phyloP scores from a whole-genome alignment of 2,113 vertebrate species.

The Amblyopsis rosae region DNA sequence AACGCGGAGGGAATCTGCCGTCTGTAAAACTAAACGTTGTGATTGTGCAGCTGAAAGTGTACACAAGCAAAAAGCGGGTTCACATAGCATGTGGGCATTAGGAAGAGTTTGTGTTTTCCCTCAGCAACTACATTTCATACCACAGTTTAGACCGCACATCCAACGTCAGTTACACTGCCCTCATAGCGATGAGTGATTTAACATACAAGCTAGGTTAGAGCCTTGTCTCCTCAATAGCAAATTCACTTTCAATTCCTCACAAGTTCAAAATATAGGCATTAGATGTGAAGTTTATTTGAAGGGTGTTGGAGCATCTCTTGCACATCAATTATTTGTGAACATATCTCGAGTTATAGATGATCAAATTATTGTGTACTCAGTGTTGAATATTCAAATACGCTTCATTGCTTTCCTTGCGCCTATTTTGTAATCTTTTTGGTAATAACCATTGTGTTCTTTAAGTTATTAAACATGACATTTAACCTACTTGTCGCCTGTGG shows the following conservation, averaged over 20 bases:
- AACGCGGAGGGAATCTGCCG: slow-evolving; percentile 10
- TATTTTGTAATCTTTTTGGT: slow-evolving; percentile 75
- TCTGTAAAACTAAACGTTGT: too few species aligned
- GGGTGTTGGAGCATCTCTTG: slow-evolving; percentile 47
- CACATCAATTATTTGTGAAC: slow-evolving; percentile 48
- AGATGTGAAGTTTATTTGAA: background rate
- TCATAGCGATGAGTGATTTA: slow-evolving; percentile 15
- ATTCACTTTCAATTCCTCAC: slow-evolving; percentile 20
- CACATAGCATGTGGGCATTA: slow-evolving; percentile 17
- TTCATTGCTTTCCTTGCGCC: slow-evolving; percentile 56
- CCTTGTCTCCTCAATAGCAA: slow-evolving; percentile 7
- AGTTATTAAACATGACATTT: slow-evolving; percentile 75
- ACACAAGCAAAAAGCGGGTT: slow-evolving; percentile 25
- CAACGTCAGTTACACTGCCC: slow-evolving; percentile 15
- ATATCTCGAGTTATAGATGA: slow-evolving; percentile 49
- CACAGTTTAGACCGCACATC: slow-evolving; percentile 28
- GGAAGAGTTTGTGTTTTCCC: slow-evolving; percentile 37
- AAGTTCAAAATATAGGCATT: slow-evolving; percentile 8
- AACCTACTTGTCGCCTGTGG: slow-evolving; percentile 49
- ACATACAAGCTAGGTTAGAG: slow-evolving; percentile 11
- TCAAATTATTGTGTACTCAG: slow-evolving; percentile 61
- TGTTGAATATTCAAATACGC: slow-evolving; percentile 56
- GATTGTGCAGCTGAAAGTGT: background rate
- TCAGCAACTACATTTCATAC: slow-evolving; percentile 46
- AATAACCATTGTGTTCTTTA: slow-evolving; percentile 66